Evolutionary conservation across 1,140 invertebrate species (phyloP).

Genomic region (Drosophila biarmipes): DNA sequence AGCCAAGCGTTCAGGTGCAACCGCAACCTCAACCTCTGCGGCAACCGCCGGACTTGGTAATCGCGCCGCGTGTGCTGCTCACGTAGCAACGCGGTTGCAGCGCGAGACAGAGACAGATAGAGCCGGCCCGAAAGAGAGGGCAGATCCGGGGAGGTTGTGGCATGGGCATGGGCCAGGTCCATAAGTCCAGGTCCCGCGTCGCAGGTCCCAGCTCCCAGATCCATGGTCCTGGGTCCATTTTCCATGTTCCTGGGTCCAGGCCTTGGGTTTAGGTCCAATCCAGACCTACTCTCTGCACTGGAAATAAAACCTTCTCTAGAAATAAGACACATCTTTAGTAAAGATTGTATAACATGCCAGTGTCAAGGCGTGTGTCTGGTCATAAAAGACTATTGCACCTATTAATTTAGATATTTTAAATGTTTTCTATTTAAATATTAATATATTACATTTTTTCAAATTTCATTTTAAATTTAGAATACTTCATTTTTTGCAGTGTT

Average conservation of each 20-base stretch:
- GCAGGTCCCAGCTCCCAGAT: conserved; percentile 1
- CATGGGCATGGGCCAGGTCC: conserved; percentile 11
- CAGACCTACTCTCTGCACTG: conserved; percentile 13
- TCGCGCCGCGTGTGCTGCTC: conserved; percentile 75
- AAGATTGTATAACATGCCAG: no score
- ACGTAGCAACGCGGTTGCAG: conserved; percentile 67
- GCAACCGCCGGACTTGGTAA: conserved; percentile 52
- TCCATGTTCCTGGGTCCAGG: neutral
- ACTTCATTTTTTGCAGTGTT: neutral
- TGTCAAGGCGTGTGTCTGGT: no score
- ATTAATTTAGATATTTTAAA: neutral
- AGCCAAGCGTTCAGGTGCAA: conserved; percentile 47
- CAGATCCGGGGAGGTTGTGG: neutral
- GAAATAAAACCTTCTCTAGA: neutral
- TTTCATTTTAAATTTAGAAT: neutral
- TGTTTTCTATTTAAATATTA: no score
- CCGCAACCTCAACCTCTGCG: conserved; percentile 66
- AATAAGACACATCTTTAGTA: no score
- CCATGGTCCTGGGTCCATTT: neutral
- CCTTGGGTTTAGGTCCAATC: conserved; percentile 36
- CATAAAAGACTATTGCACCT: no score
- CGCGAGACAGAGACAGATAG: conserved; percentile 27
- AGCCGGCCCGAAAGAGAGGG: neutral
- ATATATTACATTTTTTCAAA: no score
- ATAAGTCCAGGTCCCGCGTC: conserved; percentile 30